Conservation (phyloP, 2,113 vertebrate species). For the Verasper variegatus region DNA sequence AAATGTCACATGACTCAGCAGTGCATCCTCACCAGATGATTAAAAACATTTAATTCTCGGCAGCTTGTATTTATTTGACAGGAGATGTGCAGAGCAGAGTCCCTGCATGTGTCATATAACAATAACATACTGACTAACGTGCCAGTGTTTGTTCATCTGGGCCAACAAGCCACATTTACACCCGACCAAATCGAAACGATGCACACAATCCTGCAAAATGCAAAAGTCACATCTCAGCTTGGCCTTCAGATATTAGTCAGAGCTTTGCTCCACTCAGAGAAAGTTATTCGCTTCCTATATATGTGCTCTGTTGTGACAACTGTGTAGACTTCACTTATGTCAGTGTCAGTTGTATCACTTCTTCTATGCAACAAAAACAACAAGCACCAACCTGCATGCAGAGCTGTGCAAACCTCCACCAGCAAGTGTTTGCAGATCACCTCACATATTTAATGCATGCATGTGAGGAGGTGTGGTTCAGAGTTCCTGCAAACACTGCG, state of each 20-base stretch:
- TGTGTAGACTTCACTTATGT: not conserved
- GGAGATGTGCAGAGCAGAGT: not conserved
- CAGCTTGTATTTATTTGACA: not conserved
- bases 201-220: not conserved
- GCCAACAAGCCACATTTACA: not conserved
- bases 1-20: too few relatives aligned
- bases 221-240: not conserved
- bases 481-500: too few relatives aligned
- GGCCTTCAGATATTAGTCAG: constrained; percentile 6
- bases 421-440: constrained; percentile 17
- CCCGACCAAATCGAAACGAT: constrained; percentile 8
- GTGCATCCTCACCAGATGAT: not conserved
- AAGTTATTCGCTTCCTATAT: not conserved
- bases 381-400: not conserved
- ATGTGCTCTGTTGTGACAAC: not conserved
- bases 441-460: not conserved
- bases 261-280: not conserved
- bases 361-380: not conserved
- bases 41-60: not conserved
- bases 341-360: constrained; percentile 34
- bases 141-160: not conserved
- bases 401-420: constrained; percentile 16
- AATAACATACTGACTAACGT: constrained; percentile 13
- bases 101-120: constrained; percentile 1
- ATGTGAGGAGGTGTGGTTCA: too few relatives aligned